A percentile compares a stretch with the other conserved stretches of the same genome.
phyloP scores from a whole-genome alignment of 2,888 invertebrate genomes.

The Hypomecis punctinalis region DNA sequence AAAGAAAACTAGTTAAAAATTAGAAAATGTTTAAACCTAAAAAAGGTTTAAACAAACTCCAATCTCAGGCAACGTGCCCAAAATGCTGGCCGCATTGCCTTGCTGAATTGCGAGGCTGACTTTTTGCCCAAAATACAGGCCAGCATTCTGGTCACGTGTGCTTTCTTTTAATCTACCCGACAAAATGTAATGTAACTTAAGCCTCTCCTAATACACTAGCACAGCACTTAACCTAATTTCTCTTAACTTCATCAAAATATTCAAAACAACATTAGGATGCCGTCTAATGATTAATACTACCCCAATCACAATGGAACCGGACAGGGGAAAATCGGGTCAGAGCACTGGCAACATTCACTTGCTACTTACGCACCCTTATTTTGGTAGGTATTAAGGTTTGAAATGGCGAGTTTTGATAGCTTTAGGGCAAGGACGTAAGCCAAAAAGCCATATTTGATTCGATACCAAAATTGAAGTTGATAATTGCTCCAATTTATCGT shows the following conservation, averaged over 20 bases:
- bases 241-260: slow-evolving; percentile 13
- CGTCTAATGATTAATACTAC: slow-evolving; percentile 17
- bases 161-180: no score
- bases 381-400: background rate
- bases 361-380: background rate
- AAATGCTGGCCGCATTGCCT: no score
- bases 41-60: no score
- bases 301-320: slow-evolving; percentile 17
- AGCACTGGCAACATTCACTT: slow-evolving; percentile 10
- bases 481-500: slow-evolving; percentile 16
- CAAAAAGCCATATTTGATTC: slow-evolving; percentile 13
- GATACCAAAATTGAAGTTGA: slow-evolving; percentile 14
- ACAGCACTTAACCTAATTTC: slow-evolving; percentile 10
- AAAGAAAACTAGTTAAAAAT: no score
- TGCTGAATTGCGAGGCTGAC: no score
- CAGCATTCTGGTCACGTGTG: no score
- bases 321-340: slow-evolving; percentile 18
- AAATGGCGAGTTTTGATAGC: background rate
- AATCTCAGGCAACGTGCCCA: no score
- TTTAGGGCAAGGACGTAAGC: background rate
- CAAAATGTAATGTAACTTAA: no score
- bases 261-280: slow-evolving; percentile 13
- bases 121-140: no score
- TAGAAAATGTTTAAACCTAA: no score
- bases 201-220: background rate